Conservation (phyloP, 2,113 vertebrate species). For the Urocolius indicus region DNA sequence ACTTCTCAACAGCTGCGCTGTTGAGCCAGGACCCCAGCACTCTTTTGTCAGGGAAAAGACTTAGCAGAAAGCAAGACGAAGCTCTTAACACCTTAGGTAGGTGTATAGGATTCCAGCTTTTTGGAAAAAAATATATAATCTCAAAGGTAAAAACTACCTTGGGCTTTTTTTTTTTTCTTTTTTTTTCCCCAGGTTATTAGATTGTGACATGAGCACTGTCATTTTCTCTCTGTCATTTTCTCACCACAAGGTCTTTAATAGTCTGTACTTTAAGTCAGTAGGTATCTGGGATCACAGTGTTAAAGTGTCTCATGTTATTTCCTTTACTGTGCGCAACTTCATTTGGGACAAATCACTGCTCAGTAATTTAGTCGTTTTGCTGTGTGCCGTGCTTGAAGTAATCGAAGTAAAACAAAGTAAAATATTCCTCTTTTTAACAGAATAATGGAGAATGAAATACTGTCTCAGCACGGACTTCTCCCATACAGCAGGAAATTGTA, state of each 20-base stretch:
- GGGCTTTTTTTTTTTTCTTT: neutral
- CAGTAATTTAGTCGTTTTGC: neutral
- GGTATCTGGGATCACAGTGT: neutral
- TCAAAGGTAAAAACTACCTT: neutral
- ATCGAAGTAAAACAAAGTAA: neutral
- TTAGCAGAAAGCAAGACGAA: neutral
- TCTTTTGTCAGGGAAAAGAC: neutral
- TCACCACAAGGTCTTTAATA: neutral
- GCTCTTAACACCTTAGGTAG: neutral
- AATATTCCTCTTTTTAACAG: neutral
- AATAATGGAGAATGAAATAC: neutral
- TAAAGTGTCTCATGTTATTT: neutral
- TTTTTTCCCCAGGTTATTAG: neutral
- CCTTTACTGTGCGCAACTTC: neutral
- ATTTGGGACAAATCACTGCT: neutral
- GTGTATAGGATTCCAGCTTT: neutral
- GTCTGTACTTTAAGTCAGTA: neutral
- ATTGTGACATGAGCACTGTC: neutral
- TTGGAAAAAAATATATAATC: neutral
- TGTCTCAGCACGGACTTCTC: neutral
- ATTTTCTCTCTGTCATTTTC: neutral
- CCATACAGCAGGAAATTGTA: neutral
- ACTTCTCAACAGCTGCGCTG: conserved; percentile 2
- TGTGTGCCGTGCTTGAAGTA: neutral
- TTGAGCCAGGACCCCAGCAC: neutral